Evolutionary conservation across 2,113 vertebrate species (phyloP).

Genomic region (Triplophysa siluroides): DNA sequence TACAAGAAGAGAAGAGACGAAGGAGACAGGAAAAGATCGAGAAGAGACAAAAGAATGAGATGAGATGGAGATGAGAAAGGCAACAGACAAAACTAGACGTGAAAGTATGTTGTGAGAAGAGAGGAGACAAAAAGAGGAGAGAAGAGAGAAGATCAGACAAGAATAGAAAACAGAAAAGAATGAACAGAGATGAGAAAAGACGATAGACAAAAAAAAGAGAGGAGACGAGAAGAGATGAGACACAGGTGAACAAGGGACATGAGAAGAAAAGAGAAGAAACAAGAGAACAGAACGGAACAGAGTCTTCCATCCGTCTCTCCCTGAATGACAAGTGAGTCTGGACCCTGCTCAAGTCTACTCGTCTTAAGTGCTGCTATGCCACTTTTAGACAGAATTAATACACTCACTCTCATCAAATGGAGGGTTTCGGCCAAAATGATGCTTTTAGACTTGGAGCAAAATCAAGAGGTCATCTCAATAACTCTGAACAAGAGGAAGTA

Average conservation of each 20-base stretch:
- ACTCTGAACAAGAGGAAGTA: background rate
- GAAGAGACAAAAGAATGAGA: background rate
- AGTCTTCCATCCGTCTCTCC: background rate
- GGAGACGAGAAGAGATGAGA: too few relatives aligned
- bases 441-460: conserved; percentile 20
- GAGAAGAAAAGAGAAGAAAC: background rate
- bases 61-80: background rate
- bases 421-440: background rate
- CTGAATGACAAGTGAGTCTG: conserved; percentile 26
- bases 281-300: background rate
- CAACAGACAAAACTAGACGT: too few relatives aligned
- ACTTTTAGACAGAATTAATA: conserved; percentile 32
- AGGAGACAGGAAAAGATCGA: too few relatives aligned
- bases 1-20: too few relatives aligned
- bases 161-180: background rate
- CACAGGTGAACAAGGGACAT: too few relatives aligned
- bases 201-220: too few relatives aligned
- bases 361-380: conserved; percentile 14
- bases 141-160: background rate
- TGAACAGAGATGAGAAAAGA: too few relatives aligned
- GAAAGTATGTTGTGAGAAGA: background rate
- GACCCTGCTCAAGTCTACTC: conserved; percentile 15
- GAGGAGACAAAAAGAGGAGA: background rate
- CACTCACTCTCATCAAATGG: conserved; percentile 12
- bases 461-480: conserved; percentile 17